A percentile compares a stretch with the other conserved stretches of the same genome.
Conservation (phyloP, 2,113 vertebrate genomes). For the Rhea pennata region DNA sequence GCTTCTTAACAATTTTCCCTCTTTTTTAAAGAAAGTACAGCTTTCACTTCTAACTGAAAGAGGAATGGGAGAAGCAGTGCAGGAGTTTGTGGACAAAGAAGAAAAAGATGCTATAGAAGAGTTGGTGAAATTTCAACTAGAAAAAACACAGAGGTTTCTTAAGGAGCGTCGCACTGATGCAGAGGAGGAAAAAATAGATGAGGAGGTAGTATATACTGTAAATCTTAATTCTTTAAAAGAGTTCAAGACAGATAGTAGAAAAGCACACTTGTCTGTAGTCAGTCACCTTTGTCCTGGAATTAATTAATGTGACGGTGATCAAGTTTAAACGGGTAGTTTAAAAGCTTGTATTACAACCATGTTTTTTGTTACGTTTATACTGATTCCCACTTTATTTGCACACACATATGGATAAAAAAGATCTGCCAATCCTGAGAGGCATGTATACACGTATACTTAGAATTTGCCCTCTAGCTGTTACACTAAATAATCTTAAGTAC, state of each 20-base stretch:
- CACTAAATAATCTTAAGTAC: no score
- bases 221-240: neutral
- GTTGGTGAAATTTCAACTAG: conserved; percentile 92
- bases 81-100: conserved; percentile 98
- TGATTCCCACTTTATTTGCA: neutral
- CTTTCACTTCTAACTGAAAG: conserved; percentile 94
- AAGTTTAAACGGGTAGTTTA: neutral
- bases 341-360: neutral
- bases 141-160: conserved; percentile 94
- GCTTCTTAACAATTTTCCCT: neutral
- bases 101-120: conserved; percentile 97
- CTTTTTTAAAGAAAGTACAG: conserved; percentile 84
- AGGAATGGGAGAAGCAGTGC: conserved; percentile 96
- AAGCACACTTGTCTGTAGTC: neutral
- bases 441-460: no score
- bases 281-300: neutral
- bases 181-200: conserved; percentile 91
- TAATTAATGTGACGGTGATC: neutral
- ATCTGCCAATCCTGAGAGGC: neutral
- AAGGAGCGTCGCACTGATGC: conserved; percentile 84
- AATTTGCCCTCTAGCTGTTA: no score
- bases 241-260: neutral
- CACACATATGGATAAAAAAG: rapidly evolving
- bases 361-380: neutral
- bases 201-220: conserved; percentile 79